Percentiles rank a stretch among this genome's conserved stretches.
phyloP scores from a whole-genome alignment of 64 coral and sea anemone species.

The Porites australiensis region DNA sequence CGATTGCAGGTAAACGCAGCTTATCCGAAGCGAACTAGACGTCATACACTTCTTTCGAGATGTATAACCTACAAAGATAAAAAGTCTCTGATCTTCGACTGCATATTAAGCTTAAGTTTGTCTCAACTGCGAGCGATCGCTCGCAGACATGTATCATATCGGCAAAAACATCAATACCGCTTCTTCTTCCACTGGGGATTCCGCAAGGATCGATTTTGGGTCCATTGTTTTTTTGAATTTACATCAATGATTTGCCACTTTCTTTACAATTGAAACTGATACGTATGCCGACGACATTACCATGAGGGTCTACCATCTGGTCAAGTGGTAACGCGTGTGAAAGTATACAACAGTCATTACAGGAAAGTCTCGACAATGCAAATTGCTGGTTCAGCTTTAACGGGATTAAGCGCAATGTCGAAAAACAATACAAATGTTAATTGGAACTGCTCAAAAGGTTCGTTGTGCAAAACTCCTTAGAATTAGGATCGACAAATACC shows the following conservation, averaged over 20 bases:
- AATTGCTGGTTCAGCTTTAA: constrained; percentile 38
- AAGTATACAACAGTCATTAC: constrained; percentile 10
- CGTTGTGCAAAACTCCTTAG: not conserved
- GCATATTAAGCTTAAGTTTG: no score
- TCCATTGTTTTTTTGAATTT: no score
- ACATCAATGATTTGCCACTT: constrained; percentile 17
- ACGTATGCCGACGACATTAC: constrained; percentile 5
- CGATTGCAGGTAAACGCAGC: no score
- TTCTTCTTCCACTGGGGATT: constrained; percentile 1
- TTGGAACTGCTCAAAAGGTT: constrained; percentile 3
- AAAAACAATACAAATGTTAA: constrained; percentile 4
- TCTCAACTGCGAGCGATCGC: not conserved
- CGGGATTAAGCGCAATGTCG: constrained; percentile 7
- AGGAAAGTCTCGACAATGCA: not conserved
- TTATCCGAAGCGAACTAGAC: no score
- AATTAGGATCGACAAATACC: not conserved
- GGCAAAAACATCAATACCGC: not conserved
- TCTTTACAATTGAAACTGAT: not conserved
- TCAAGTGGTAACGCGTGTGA: constrained; percentile 18
- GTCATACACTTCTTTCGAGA: no score
- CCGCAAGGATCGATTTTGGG: not conserved
- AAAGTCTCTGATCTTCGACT: no score
- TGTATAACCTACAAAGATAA: no score
- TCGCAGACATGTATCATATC: not conserved
- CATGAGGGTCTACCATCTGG: not conserved